Base-by-base conservation (phyloP, 2,888 invertebrate species). In the Azorinus chamasolen region DNA sequence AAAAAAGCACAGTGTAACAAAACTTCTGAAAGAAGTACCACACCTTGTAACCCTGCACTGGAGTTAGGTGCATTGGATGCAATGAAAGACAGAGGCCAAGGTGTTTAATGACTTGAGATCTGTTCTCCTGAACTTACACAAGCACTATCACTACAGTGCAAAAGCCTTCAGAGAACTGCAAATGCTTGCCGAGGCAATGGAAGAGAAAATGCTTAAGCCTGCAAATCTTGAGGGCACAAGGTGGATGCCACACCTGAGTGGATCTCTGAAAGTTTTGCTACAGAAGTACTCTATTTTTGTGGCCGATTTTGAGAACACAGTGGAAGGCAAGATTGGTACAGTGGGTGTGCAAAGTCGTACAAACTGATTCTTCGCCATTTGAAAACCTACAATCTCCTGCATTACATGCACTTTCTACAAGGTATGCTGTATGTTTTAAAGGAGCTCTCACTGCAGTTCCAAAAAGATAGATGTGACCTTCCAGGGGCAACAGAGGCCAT, bases 131-230 rank as follows among this genome's bases (percentile, higher is more conserved):
- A 65, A 48, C 54, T 32, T 77, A 8, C 73, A 83, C 48, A 80
- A 80, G 54, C 79, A 83, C 32, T 80, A 78, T 16, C 77, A 75
- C 43, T 77, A 75, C 27, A 58, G 62, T 66, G 45, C 83, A 10
- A 83, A 79, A 37, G 79, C 77, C 16, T 20, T 79, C n/a, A 62
- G 83, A 22, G 77, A 77, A 53, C 65, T 83, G 12, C 37, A 75
- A 55, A 5, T 45, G 43, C 22, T 83, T 16, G 66, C 79, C 16
- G 79, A 77, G 2, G 58, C 77, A 4, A 74, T 77, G 79, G 71
- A 69, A 18, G 65, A 71, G 59, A 74, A 80, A 32, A 46, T 74
- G 25, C 45, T 58, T n/a, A 54, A 66, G 37, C 83, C 77, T n/a
- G 66, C 48, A 3, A 76, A 75, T 20, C 43, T 58, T n/a, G 20